Percentiles rank a stretch among this genome's conserved stretches.
Conservation (phyloP, 2,797 vertebrate species). For the Acrossocheilus wenchowensis region DNA sequence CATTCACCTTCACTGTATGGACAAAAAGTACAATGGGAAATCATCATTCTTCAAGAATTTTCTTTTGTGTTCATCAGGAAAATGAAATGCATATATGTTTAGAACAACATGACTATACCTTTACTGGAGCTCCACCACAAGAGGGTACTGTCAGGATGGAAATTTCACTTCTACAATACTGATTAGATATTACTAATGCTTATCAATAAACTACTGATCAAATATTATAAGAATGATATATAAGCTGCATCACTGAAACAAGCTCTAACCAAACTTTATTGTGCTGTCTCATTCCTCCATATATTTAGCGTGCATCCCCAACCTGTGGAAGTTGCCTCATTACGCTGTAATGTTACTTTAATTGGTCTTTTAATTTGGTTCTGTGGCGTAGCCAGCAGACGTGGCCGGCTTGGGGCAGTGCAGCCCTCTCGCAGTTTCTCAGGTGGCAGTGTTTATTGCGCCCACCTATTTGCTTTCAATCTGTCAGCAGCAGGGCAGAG, state of each 20-base stretch:
- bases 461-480: conserved; percentile 81
- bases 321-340: conserved; percentile 48
- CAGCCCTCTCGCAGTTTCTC: conserved; percentile 65
- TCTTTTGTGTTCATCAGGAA: neutral
- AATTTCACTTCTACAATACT: neutral
- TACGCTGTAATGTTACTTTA: conserved; percentile 59
- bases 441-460: conserved; percentile 79
- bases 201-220: neutral
- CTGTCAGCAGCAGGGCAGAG: conserved; percentile 73
- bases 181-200: neutral
- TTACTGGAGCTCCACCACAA: neutral
- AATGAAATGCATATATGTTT: neutral
- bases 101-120: neutral
- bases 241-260: neutral
- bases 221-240: neutral
- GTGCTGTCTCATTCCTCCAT: conserved; percentile 28
- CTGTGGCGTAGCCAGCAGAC: conserved; percentile 53
- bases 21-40: neutral
- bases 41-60: neutral
- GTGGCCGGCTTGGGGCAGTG: conserved; percentile 50
- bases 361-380: conserved; percentile 60
- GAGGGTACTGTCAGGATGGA: neutral
- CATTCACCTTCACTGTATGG: neutral
- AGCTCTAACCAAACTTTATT: neutral
- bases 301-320: conserved; percentile 10